Percentiles rank a stretch among this genome's conserved stretches.
phyloP scores from a whole-genome alignment of 30 jellyfish, hydroid and myxozoan genomes.

The Chrysaora quinquecirrha region DNA sequence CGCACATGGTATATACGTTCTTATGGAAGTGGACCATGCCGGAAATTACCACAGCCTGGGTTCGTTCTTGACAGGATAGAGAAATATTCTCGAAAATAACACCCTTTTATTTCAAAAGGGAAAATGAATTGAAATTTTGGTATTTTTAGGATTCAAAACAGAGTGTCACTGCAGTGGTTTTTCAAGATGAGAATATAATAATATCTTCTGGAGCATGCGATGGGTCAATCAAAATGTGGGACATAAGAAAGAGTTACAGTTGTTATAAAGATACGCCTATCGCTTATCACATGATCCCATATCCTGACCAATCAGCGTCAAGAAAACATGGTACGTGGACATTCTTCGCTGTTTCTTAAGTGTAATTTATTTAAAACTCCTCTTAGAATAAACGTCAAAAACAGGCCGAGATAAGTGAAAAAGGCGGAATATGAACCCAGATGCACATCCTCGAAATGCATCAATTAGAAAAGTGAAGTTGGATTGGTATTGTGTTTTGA shows the following conservation, averaged over 20 bases:
- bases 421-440: too few species aligned
- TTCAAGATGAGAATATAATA: conserved; percentile 79
- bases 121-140: too few species aligned
- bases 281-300: conserved; percentile 86
- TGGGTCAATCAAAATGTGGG: conserved; percentile 97
- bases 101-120: too few species aligned
- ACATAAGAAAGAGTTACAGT: conserved; percentile 77
- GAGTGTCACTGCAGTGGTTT: conserved; percentile 96
- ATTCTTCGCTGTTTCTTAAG: too few species aligned
- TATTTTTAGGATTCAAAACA: conserved; percentile 84
- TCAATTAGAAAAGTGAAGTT: too few species aligned
- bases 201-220: conserved; percentile 98
- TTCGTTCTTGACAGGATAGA: conserved; percentile 72
- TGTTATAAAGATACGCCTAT: conserved; percentile 71
- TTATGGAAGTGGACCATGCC: conserved; percentile 93
- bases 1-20: too few species aligned
- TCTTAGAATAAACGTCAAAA: too few species aligned
- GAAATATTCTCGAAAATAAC: conserved; percentile 37
- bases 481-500: too few species aligned
- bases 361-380: too few species aligned
- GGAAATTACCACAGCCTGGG: conserved; percentile 84
- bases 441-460: too few species aligned
- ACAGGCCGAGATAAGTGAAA: too few species aligned
- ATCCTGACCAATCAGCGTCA: conserved; percentile 89
- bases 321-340: conserved; percentile 83